These are phyloP conservation scores for Rhopilema esculentum DNA, from an alignment of 30 jellyfish, hydroid and myxozoan genomes.

Conservation along the genomic window DNA sequence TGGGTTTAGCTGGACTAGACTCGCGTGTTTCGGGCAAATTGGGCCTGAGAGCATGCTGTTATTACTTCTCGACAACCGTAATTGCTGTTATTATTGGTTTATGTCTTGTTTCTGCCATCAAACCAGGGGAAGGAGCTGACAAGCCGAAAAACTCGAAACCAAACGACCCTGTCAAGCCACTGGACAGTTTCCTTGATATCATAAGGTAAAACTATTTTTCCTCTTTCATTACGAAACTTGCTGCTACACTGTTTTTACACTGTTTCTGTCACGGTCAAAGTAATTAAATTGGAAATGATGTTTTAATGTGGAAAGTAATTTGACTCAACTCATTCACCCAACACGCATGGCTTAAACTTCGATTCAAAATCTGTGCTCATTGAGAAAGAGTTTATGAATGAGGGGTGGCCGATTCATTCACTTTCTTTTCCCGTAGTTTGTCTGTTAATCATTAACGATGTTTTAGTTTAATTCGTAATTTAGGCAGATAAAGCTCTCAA, in stretches of 20 bases:
- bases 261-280: background rate
- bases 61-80: conserved; percentile 83
- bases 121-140: conserved; percentile 90
- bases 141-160: conserved; percentile 44
- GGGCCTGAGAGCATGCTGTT: conserved; percentile 87
- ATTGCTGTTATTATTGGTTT: conserved; percentile 91
- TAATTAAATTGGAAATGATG: background rate
- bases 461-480: too few species aligned
- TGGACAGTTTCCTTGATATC: conserved; percentile 91
- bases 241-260: background rate
- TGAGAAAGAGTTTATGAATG: background rate
- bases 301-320: too few species aligned
- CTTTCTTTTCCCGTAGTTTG: too few species aligned
- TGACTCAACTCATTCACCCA: too few species aligned
- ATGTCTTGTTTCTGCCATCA: conserved; percentile 86
- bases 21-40: conserved; percentile 84
- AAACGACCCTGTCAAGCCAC: conserved; percentile 83
- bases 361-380: background rate
- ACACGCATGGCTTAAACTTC: background rate
- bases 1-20: conserved; percentile 87
- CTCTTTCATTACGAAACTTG: too few species aligned
- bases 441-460: too few species aligned
- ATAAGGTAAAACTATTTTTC: conserved; percentile 63
- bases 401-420: too few species aligned
- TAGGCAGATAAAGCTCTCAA: too few species aligned